Percentiles rank a stretch among this genome's conserved stretches.
These are phyloP conservation scores for Brachionus rotundiformis DNA, from an alignment of 1,140 invertebrate species.

Conservation along the genomic window DNA sequence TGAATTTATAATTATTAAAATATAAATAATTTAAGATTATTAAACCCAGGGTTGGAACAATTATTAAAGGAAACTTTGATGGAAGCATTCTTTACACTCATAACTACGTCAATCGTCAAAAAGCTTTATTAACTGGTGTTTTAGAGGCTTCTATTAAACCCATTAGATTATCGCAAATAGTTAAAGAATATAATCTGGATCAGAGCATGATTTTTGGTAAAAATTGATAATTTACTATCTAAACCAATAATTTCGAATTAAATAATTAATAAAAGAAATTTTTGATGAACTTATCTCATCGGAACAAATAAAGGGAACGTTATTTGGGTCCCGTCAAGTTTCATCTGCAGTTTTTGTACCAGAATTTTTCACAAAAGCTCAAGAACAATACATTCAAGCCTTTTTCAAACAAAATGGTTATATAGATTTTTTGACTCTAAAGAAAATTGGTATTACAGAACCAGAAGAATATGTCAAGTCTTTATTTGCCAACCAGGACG, in stretches of 20 bases:
- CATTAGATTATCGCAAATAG: slow-evolving; percentile 82
- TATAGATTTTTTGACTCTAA: slow-evolving; percentile 84
- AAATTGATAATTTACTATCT: slow-evolving; percentile 20
- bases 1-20: background rate
- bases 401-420: slow-evolving; percentile 94
- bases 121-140: slow-evolving; percentile 80
- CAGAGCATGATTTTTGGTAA: slow-evolving; percentile 44
- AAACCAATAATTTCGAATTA: too few species aligned
- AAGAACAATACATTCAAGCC: slow-evolving; percentile 83
- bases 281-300: slow-evolving; percentile 71
- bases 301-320: slow-evolving; percentile 73
- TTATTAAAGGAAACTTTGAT: slow-evolving; percentile 78
- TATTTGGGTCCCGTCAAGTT: slow-evolving; percentile 74
- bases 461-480: slow-evolving; percentile 78
- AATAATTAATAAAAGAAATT: slow-evolving; percentile 65
- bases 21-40: slow-evolving; percentile 63
- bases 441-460: slow-evolving; percentile 83
- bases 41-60: slow-evolving; percentile 75
- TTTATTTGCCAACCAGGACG: slow-evolving; percentile 72
- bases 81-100: slow-evolving; percentile 83
- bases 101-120: slow-evolving; percentile 79
- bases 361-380: slow-evolving; percentile 80
- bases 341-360: slow-evolving; percentile 80
- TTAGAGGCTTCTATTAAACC: slow-evolving; percentile 76
- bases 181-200: slow-evolving; percentile 65